A percentile compares a stretch with the other conserved stretches of the same genome.
Conservation (phyloP, 2,113 vertebrate genomes). For the Rhegmatorhina hoffmannsi region DNA sequence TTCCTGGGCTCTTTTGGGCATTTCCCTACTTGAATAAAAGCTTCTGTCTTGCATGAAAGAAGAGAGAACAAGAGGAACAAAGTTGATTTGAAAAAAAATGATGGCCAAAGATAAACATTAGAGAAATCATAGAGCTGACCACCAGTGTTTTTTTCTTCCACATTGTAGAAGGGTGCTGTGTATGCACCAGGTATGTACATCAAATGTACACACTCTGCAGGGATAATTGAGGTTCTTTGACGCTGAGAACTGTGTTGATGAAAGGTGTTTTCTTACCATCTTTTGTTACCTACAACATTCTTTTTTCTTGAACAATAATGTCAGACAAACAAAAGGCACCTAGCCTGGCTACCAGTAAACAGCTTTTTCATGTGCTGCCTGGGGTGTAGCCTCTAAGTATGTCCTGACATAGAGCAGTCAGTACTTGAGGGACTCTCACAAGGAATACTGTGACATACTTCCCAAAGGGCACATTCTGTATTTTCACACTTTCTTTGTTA, state of each 20-base stretch:
- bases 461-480: background rate
- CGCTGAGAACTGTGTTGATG: background rate
- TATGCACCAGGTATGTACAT: fast-evolving
- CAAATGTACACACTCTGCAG: background rate
- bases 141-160: background rate
- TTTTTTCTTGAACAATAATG: background rate
- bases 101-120: background rate
- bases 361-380: background rate
- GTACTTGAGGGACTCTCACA: background rate
- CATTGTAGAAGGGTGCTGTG: background rate
- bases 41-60: background rate
- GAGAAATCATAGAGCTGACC: background rate
- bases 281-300: background rate
- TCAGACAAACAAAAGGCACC: background rate
- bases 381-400: background rate
- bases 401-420: background rate
- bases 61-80: background rate
- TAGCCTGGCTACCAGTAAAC: background rate
- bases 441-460: background rate
- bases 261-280: background rate
- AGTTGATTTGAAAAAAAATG: background rate
- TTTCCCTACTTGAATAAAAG: background rate
- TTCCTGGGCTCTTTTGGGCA: background rate
- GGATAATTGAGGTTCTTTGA: background rate
- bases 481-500: background rate